phyloP scores from a whole-genome alignment of 2,888 invertebrate genomes.

The Zelleria hepariella region DNA sequence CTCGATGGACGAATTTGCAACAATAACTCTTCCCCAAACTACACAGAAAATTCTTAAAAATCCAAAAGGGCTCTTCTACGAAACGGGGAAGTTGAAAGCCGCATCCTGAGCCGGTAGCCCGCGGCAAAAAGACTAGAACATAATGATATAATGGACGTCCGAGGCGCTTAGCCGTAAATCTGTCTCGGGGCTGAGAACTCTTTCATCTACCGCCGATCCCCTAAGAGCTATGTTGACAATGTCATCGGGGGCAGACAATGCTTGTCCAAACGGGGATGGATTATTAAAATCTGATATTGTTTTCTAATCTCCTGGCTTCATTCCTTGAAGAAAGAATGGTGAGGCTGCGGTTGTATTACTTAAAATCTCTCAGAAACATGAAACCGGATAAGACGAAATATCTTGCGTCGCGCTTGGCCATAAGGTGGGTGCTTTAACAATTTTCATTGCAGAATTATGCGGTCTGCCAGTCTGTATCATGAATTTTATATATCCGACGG shows the following conservation, averaged over 20 bases:
- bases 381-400: neutral
- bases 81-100: neutral
- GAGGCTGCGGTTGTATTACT: neutral
- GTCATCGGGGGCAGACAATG: neutral
- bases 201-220: neutral
- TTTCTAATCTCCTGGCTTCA: neutral
- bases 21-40: neutral
- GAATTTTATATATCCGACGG: slow-evolving; percentile 9
- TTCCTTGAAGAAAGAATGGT: neutral
- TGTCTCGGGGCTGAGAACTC: slow-evolving; percentile 19
- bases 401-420: neutral
- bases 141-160: slow-evolving; percentile 4
- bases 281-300: neutral
- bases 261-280: neutral
- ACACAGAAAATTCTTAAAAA: neutral
- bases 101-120: neutral
- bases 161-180: slow-evolving; percentile 18
- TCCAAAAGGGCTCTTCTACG: neutral
- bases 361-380: neutral
- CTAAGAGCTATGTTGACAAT: neutral
- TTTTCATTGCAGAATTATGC: slow-evolving; percentile 13
- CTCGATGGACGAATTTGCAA: neutral
- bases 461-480: slow-evolving; percentile 3
- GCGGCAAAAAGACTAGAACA: neutral
- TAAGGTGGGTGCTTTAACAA: neutral